Evolutionary conservation across 2,797 vertebrate species (phyloP).

Genomic region (Huso huso): DNA sequence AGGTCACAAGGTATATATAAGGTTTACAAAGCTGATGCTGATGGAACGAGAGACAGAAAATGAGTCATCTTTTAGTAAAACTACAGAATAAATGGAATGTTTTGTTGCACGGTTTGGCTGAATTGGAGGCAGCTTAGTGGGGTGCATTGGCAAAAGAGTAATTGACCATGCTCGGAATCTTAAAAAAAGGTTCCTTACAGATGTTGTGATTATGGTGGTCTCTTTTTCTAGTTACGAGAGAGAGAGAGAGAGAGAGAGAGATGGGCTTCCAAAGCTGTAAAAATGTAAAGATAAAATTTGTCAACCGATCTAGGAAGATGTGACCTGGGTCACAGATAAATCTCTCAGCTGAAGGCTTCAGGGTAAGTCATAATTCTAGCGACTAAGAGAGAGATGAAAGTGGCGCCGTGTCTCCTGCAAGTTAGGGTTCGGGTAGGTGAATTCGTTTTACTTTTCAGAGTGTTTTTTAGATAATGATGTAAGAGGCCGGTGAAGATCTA

Average conservation of each 20-base stretch:
- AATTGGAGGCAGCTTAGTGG: too few relatives aligned
- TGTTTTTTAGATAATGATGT: constrained; percentile 55
- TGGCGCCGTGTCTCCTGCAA: constrained; percentile 50
- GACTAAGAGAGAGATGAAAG: constrained; percentile 65
- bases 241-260: constrained; percentile 45
- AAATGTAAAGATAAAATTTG: constrained; percentile 76
- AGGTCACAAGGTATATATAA: too few relatives aligned
- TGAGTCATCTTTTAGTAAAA: too few relatives aligned
- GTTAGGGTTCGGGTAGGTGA: constrained; percentile 49
- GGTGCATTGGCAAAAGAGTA: too few relatives aligned
- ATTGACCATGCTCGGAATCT: too few relatives aligned
- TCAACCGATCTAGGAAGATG: constrained; percentile 64
- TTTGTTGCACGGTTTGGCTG: too few relatives aligned
- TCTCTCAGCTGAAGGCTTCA: constrained; percentile 67
- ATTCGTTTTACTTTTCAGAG: constrained; percentile 66
- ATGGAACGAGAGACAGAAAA: too few relatives aligned
- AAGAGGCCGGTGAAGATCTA: constrained; percentile 36
- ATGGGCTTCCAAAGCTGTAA: constrained; percentile 57
- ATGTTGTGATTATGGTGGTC: constrained; percentile 28
- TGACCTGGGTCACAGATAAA: constrained; percentile 76
- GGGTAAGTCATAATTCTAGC: constrained; percentile 75
- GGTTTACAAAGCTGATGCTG: too few relatives aligned
- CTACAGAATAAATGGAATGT: too few relatives aligned
- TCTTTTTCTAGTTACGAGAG: constrained; percentile 48
- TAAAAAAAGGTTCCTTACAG: background rate